Base-by-base conservation (phyloP, 2,888 invertebrate genomes). In the Lasioglossum figueresi region DNA sequence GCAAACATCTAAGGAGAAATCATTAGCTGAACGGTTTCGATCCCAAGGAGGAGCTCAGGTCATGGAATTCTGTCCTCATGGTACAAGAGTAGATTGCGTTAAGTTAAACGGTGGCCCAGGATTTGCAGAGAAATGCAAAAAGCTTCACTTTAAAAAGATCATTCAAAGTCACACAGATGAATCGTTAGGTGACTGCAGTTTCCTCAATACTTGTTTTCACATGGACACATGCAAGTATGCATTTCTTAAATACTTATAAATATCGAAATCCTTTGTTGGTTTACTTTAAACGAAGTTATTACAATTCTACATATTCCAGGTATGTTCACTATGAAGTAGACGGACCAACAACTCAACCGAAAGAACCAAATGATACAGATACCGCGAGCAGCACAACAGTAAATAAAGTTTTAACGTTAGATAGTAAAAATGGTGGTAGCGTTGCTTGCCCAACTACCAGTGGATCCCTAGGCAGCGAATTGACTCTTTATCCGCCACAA, bases 241-340 rank as follows among this genome's bases (percentile, higher is more conserved):
- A 76, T 76, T 74, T 0, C 43, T 8, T 37, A 37, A 43, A 19
- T 16, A 66, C 79, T 27, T 68, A 8, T 37, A 40, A 43, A 16
- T 27, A 40, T 52, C 73, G 27, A 31, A 34, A 34, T 3, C 0
- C 34, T 66, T 56, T 0, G 5, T 3, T 31, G 0, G 3, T 34
- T 10, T 14, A n/a, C 56, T 56, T n/a, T n/a, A 56, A 56, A 56
- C n/a, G 4, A 56, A n/a, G 12, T n/a, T 56, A 12, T n/a, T 56
- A 56, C n/a, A 75, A 78, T 63, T 40, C 59, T 59, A 73, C 56
- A 45, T 56, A 63, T 14, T 19, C 5, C 19, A 97, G 98, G 95
- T 99, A 99, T 94, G 99, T 99, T 0, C 99, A 99, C 95, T 99
- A 99, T 93, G 98, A 99, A 95, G 99, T 99, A 0, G 99, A 99